Base-by-base conservation (phyloP, 2,113 vertebrate genomes). In the Notarius lentiginosus region DNA sequence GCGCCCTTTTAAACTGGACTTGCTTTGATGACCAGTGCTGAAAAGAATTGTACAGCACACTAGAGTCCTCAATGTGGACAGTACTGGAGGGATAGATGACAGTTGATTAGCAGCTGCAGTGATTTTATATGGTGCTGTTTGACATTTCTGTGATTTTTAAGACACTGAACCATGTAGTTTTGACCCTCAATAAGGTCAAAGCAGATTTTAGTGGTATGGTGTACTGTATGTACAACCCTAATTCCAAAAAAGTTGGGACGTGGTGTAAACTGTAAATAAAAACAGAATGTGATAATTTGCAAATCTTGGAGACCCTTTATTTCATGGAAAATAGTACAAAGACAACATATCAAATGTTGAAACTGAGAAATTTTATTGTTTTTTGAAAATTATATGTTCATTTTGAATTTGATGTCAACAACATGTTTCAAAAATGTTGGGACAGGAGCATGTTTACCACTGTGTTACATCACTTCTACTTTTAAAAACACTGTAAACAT, bases 21-120 rank as follows among this genome's bases (percentile, higher is more conserved):
- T 61, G 30, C 79, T 81, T 81, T 81, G 56, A 81, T 81, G 17
- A 27, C 72, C 1, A 18, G n/a, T 34, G 17, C 47, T 85, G 17
- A 85, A 85, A 49, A 27, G 82, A 56, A 56, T 72, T 34, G n/a
- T 49, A 51, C 70, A 75, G 72, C 14, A 76, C 49, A 53, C 58
- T 65, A 55, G n/a, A 41, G 53, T 7, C 84, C 72, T 65, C 24
- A 20, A 11, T 60, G 14, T 63, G 15, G 17, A 51, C 58, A 51
- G 77, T 53, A 63, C 58, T 63, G 5, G 8, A 65, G 47, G 7
- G 17, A 15, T 22, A 17, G 55, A 75, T 76, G 15, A 85, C 56
- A 53, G 11, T 30, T 77, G 6, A 53, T 60, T 7, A 79, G 58
- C 47, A 63, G 34, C 73, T 65, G 41, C 60, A 85, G 51, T 56